Evolutionary conservation across 2,113 vertebrate genomes (phyloP).

Genomic region (Petrocephalus zakoni): DNA sequence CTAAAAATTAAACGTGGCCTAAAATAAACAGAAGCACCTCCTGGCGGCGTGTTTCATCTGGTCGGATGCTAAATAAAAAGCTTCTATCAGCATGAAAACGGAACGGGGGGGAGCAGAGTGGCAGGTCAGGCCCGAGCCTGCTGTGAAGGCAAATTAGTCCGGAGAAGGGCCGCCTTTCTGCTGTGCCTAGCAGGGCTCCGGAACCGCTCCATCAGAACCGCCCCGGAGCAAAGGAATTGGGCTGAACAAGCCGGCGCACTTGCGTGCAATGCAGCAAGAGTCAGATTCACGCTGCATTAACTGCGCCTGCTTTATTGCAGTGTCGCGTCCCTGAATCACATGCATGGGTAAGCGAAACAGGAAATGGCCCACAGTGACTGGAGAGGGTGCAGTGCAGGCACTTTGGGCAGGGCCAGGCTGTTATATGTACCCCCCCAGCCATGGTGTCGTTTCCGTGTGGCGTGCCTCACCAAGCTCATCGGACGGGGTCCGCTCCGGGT

Average conservation of each 20-base stretch:
- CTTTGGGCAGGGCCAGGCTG: neutral
- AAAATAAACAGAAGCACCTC: neutral
- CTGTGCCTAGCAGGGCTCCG: neutral
- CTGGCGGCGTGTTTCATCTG: neutral
- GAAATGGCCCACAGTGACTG: neutral
- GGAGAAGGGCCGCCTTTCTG: neutral
- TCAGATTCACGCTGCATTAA: neutral
- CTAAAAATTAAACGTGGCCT: neutral
- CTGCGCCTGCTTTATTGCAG: neutral
- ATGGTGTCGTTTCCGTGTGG: neutral
- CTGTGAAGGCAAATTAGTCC: neutral
- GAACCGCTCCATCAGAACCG: neutral
- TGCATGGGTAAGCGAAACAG: neutral
- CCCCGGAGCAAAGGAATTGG: neutral
- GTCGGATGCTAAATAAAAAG: neutral
- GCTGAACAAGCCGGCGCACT: neutral
- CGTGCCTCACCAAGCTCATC: conserved; percentile 67
- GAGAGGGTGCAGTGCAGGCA: neutral
- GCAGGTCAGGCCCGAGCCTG: neutral
- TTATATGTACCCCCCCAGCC: neutral
- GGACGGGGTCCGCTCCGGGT: conserved; percentile 58
- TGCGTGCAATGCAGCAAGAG: neutral
- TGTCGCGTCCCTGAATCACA: neutral
- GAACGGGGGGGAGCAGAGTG: neutral
- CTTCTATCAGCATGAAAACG: neutral